Evolutionary conservation across 2,113 vertebrate species (phyloP).

Genomic region (Sterrhoptilus dennistouni): DNA sequence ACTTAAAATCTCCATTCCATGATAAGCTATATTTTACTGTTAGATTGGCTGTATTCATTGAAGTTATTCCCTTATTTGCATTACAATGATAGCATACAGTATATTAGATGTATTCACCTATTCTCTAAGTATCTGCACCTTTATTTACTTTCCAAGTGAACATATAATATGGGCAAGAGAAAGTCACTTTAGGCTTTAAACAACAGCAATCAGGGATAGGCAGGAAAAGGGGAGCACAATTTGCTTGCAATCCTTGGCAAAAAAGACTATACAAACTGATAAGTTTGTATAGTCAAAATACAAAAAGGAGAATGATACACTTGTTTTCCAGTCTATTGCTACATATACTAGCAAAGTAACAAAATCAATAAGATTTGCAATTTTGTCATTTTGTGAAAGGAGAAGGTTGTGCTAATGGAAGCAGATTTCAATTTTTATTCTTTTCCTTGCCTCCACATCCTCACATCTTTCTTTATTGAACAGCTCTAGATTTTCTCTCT

Average conservation of each 20-base stretch:
- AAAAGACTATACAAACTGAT: not conserved
- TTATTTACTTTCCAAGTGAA: not conserved
- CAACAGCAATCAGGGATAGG: not conserved
- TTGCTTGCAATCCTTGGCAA: not conserved
- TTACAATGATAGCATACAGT: not conserved
- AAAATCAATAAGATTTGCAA: not conserved
- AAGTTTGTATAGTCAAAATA: not conserved
- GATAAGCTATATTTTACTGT: conserved; percentile 19
- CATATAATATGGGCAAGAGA: not conserved
- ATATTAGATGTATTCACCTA: not conserved
- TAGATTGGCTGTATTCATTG: conserved; percentile 37
- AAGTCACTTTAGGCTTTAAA: not conserved
- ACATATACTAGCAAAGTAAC: not conserved
- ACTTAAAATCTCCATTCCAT: conserved; percentile 15
- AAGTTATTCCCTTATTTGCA: conserved; percentile 27
- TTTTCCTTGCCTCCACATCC: not conserved
- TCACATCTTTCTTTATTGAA: not conserved
- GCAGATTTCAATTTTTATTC: not conserved
- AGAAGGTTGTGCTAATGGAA: not conserved
- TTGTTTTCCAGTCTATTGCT: not conserved
- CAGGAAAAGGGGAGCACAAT: not conserved
- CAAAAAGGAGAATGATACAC: not conserved
- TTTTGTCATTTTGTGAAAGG: not conserved
- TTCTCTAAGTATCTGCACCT: not conserved
- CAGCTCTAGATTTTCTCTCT: not conserved